phyloP scores from a whole-genome alignment of 2,888 invertebrate genomes.

The Andrena dorsata region DNA sequence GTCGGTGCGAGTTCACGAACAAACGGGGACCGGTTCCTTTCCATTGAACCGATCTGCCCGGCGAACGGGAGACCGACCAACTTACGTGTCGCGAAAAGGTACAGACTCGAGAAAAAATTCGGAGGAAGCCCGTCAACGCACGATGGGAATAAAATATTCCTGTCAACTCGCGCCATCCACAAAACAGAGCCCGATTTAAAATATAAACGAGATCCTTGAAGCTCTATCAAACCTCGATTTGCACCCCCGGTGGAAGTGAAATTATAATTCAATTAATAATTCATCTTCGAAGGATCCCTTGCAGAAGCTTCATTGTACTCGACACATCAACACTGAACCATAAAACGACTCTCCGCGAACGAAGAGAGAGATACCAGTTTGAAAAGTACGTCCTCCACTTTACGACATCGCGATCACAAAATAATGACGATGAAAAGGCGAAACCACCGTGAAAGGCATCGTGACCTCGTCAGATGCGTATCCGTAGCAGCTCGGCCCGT shows the following conservation, averaged over 20 bases:
- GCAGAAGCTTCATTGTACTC: too few species aligned
- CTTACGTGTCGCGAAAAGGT: slow-evolving; percentile 60
- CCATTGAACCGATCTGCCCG: slow-evolving; percentile 73
- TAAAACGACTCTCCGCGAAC: neutral
- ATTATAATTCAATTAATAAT: too few species aligned
- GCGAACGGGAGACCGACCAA: slow-evolving; percentile 48
- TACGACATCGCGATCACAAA: neutral
- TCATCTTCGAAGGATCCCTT: too few species aligned
- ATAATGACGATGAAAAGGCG: neutral
- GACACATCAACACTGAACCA: neutral
- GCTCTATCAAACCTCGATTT: neutral
- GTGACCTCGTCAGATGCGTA: slow-evolving; percentile 6
- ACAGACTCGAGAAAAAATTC: slow-evolving; percentile 57
- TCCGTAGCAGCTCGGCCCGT: neutral
- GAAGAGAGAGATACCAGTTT: neutral
- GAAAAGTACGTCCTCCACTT: slow-evolving; percentile 8
- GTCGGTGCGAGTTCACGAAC: slow-evolving; percentile 71
- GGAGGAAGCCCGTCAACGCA: slow-evolving; percentile 12
- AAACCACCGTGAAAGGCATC: neutral
- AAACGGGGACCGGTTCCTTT: slow-evolving; percentile 76
- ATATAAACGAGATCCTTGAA: neutral
- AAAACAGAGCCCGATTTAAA: neutral
- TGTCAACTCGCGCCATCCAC: neutral
- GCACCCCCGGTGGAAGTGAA: neutral
- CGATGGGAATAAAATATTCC: neutral